Conservation (phyloP, 2,888 invertebrate species). For the Lagria hirta region DNA sequence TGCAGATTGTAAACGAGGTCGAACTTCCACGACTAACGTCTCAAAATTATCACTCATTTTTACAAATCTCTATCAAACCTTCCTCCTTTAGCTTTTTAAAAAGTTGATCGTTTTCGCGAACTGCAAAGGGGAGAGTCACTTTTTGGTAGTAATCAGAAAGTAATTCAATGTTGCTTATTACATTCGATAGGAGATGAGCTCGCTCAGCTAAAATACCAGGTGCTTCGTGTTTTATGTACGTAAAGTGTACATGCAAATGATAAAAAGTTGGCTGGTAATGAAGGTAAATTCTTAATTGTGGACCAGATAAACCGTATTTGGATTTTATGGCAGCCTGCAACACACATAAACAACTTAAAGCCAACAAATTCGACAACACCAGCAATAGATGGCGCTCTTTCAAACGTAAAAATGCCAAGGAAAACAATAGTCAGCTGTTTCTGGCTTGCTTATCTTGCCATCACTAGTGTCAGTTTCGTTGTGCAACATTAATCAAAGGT, state of each 20-base stretch:
- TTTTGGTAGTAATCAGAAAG: constrained; percentile 81
- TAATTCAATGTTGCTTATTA: constrained; percentile 88
- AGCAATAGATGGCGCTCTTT: too few relatives aligned
- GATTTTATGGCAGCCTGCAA: constrained; percentile 72
- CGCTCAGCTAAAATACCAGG: constrained; percentile 83
- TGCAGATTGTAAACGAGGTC: constrained; percentile 62
- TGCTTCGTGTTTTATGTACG: constrained; percentile 74
- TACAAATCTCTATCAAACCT: constrained; percentile 50
- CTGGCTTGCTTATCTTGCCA: too few relatives aligned
- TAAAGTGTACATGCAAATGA: constrained; percentile 94
- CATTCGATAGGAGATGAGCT: constrained; percentile 82
- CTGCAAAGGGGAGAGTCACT: constrained; percentile 76
- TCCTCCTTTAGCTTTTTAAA: constrained; percentile 65
- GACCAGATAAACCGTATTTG: constrained; percentile 70
- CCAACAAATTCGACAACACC: too few relatives aligned
- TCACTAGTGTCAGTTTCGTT: too few relatives aligned
- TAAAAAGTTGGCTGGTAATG: constrained; percentile 98
- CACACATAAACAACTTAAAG: too few relatives aligned
- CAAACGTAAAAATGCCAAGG: too few relatives aligned
- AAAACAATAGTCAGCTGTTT: too few relatives aligned
- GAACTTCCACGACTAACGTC: constrained; percentile 61
- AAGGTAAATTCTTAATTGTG: constrained; percentile 79
- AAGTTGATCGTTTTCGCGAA: constrained; percentile 74
- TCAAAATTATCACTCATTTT: constrained; percentile 35
- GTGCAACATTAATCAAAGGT: too few relatives aligned